phyloP scores from a whole-genome alignment of 53 echinoderm and acorn worm species.

The Mesocentrotus franciscanus region DNA sequence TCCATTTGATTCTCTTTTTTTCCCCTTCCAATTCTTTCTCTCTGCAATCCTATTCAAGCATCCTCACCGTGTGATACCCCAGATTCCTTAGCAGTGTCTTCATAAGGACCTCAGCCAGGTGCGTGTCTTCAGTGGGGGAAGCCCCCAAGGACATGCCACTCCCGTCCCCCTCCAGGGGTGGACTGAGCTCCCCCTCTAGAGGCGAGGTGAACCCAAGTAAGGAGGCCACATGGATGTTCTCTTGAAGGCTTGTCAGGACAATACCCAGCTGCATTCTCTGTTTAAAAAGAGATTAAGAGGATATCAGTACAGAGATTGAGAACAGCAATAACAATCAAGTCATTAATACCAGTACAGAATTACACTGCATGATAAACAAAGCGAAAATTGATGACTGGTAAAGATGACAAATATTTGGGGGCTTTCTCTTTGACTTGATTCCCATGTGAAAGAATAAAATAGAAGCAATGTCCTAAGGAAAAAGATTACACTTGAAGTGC shows the following conservation, averaged over 20 bases:
- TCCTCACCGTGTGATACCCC: constrained; percentile 96
- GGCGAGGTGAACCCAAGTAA: constrained; percentile 94
- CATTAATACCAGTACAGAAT: neutral
- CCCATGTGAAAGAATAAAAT: no score
- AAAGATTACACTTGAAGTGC: no score
- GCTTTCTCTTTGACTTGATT: no score
- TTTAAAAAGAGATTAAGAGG: neutral
- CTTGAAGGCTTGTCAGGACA: constrained; percentile 94
- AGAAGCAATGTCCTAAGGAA: no score
- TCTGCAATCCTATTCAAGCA: neutral
- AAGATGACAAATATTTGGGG: no score
- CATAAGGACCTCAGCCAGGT: constrained; percentile 95
- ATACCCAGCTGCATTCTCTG: constrained; percentile 99
- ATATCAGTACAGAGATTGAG: neutral
- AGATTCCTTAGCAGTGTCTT: constrained; percentile 95
- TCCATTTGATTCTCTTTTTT: neutral
- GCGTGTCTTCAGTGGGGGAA: constrained; percentile 79
- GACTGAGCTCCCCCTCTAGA: constrained; percentile 79
- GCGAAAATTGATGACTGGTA: no score
- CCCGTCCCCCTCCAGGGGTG: constrained; percentile 75
- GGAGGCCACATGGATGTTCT: constrained; percentile 96
- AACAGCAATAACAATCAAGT: no score
- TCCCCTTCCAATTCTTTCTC: no score
- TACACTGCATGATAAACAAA: no score
- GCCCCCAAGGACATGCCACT: constrained; percentile 63